Base-by-base conservation (phyloP, 2,113 vertebrate species). In the Trematomus loennbergii region DNA sequence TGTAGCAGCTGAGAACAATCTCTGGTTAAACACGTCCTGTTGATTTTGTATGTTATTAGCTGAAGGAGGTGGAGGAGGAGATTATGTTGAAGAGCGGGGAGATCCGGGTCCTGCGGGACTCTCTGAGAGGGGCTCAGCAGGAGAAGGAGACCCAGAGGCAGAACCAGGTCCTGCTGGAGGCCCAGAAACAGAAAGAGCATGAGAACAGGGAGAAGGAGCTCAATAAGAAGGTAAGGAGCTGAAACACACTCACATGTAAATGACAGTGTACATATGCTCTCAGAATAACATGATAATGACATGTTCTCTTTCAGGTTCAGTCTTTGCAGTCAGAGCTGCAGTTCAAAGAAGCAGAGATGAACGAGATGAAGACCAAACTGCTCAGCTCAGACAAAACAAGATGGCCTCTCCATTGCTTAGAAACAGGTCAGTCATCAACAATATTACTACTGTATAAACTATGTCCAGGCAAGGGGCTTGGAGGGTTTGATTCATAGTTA, bases 331-430 rank as follows among this genome's bases (percentile, higher is more conserved):
- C 97, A 1, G 97, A 99, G 87, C 86, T 99, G 74, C 96, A 98
- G 77, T 99, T 99, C 94, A 99, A 97, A 94, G 97, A 98, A 50
- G 98, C 97, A 48, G 98, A 99, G 91, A 97, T 99, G 92, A 97
- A 96, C 74, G 97, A 98, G 79, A 93, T 98, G 86, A 98, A 94
- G 86, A 94, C 88, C 1, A 97, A 95, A 72, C 94, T 99, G 75
- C 95, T 95, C 75, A 96, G 66, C 79, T 92, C 82, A 68, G 97
- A 98, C 83, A 94, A 88, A 94, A 80, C 77, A 96, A 78, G 79
- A 76, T 70, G 0, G 25, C 88, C 40, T 93, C 93, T 25, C 89
- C 90, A 0, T 46, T 87, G 62, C 69, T 89, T 20, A 80, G 83
- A 10, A 83, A 90, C 90, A 97, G 96, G 98, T 99, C 87, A 50